These are phyloP conservation scores for Orchesella flavescens DNA, from an alignment of 2,888 invertebrate species.

Conservation along the genomic window DNA sequence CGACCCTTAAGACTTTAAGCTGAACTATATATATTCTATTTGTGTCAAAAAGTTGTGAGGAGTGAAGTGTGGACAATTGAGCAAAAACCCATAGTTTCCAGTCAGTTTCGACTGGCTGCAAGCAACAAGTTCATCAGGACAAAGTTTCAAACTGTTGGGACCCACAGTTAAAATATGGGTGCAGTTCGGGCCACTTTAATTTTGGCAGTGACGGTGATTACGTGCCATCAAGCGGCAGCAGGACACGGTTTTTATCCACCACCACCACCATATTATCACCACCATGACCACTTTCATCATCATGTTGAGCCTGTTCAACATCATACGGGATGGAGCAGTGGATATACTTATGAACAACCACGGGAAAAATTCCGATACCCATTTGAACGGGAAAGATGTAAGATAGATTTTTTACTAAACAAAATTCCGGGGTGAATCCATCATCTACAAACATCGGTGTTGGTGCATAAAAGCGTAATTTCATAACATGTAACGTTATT, in stretches of 20 bases:
- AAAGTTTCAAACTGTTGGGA: too few species aligned
- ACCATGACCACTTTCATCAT: constrained; percentile 33
- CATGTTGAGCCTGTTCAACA: neutral
- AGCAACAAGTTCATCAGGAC: too few species aligned
- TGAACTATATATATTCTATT: neutral
- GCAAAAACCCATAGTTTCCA: neutral
- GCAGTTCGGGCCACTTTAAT: constrained; percentile 25
- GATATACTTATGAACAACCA: constrained; percentile 43
- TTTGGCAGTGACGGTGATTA: constrained; percentile 33
- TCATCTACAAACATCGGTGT: neutral
- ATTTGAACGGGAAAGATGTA: constrained; percentile 39
- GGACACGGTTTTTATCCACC: constrained; percentile 14
- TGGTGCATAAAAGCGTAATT: neutral
- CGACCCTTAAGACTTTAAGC: neutral
- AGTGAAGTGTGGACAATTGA: neutral
- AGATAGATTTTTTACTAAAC: constrained; percentile 1
- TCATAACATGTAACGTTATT: neutral
- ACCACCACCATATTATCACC: constrained; percentile 18
- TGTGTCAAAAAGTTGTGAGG: neutral
- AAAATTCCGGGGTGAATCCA: neutral
- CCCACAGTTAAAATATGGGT: constrained; percentile 30
- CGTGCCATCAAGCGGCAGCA: constrained; percentile 17
- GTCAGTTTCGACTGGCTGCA: constrained; percentile 17
- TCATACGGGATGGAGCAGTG: neutral
- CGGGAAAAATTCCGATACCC: constrained; percentile 51